Percentiles rank a stretch among this genome's conserved stretches.
phyloP scores from a whole-genome alignment of 2,888 invertebrate genomes.

The Amiota communis region DNA sequence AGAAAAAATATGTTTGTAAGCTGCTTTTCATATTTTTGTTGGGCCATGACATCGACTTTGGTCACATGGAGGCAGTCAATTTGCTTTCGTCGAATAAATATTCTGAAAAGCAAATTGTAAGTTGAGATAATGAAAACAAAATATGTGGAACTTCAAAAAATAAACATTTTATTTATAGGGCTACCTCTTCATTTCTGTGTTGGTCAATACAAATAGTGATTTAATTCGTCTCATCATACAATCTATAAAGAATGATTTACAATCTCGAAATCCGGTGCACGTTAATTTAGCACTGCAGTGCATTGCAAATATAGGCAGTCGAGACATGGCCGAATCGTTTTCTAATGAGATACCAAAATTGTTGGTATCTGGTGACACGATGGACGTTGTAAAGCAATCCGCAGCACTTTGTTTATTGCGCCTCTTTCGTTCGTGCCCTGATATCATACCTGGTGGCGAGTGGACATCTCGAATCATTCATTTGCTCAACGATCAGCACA shows the following conservation, averaged over 20 bases:
- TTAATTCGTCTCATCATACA: constrained; percentile 99
- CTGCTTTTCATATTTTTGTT: constrained; percentile 98
- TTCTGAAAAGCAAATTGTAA: constrained; percentile 99
- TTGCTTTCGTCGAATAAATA: constrained; percentile 99
- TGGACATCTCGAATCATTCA: constrained; percentile 99
- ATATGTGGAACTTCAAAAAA: no score
- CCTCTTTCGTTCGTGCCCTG: constrained; percentile 94
- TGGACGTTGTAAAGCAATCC: constrained; percentile 99
- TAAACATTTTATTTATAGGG: constrained; percentile 78
- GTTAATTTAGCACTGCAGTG: constrained; percentile 99
- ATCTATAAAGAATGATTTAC: constrained; percentile 98
- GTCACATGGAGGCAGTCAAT: constrained; percentile 99
- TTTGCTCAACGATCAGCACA: constrained; percentile 97
- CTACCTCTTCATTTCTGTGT: constrained; percentile 98
- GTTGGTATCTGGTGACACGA: constrained; percentile 98
- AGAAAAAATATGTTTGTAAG: constrained; percentile 99
- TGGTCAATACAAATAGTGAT: constrained; percentile 99
- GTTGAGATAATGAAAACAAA: constrained; percentile 50
- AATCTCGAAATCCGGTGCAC: constrained; percentile 96
- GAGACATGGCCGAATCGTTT: constrained; percentile 99
- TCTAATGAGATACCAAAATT: constrained; percentile 98
- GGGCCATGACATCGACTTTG: constrained; percentile 99
- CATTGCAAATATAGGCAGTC: constrained; percentile 99
- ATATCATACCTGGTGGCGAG: constrained; percentile 97
- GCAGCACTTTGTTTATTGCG: constrained; percentile 97